Base-by-base conservation (phyloP, 1,140 invertebrate genomes). In the Drosophila dunni region DNA sequence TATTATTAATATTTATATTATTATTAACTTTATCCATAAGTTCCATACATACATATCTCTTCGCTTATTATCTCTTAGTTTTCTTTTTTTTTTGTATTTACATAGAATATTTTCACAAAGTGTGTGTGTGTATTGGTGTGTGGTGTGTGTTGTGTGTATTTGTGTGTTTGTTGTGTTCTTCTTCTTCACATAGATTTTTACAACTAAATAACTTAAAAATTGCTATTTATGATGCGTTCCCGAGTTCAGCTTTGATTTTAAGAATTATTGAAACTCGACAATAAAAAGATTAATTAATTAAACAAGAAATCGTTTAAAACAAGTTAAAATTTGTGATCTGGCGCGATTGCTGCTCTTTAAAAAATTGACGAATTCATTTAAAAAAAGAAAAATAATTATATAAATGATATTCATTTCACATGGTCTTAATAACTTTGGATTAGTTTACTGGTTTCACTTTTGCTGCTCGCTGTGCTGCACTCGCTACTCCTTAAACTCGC, bases 141-240 rank as follows among this genome's bases (percentile, higher is more conserved):
- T 13, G 36, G 36, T 81, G 11, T 77, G 17, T 67, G 73, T 13
- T 61, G 46, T 62, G 40, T 40, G 45, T 75, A 45, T 42, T 50
- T 24, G n/a, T 20, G 29, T 79, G 45, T 66, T 45, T 29, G n/a
- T 44, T 64, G n/a, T 72, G 60, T 45, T 58, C 29, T 46, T 53
- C 44, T 34, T 77, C 29, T 57, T 56, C 17, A 40, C 46, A 33
- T 78, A 44, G 7, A 15, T n/a, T 53, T 54, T 40, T 54, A 88
- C 24, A 88, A 88, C 84, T 88, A 89, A 88, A 88, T 89, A 88
- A 89, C 84, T 88, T 81, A 89, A 42, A 83, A 78, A 75, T 69
- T 65, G 78, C 46, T 57, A 46, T 38, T 61, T 36, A 15, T 61
- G 36, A 36, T 56, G 20, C 15, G 11, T 36, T 56, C 6, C 45